A percentile compares a stretch with the other conserved stretches of the same genome.
Conservation (phyloP, 2,888 invertebrate genomes). For the Galeopsomyia nigrocyanea region DNA sequence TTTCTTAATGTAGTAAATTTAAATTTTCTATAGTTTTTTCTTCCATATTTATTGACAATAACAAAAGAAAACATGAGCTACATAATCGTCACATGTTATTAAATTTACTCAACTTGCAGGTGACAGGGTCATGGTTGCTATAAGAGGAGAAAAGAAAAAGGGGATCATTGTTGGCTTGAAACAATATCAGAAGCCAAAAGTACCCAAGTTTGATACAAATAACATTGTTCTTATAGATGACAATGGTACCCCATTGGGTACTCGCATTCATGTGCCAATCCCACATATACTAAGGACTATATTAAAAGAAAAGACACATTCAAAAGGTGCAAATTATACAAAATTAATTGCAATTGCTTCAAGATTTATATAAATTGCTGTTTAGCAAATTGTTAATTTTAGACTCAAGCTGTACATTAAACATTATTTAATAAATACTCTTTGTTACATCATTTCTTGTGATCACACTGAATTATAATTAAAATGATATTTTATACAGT, state of each 20-base stretch:
- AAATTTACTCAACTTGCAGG: constrained; percentile 70
- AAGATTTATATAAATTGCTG: constrained; percentile 79
- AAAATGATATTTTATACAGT: no score
- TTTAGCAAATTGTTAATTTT: constrained; percentile 5
- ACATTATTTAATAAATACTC: constrained; percentile 25
- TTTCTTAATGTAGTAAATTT: neutral
- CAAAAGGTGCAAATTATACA: constrained; percentile 91
- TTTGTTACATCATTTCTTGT: constrained; percentile 1
- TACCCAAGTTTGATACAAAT: constrained; percentile 94
- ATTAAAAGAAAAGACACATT: constrained; percentile 82
- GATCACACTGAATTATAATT: no score
- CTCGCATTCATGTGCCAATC: constrained; percentile 94
- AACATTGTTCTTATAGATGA: constrained; percentile 97
- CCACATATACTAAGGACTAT: constrained; percentile 90
- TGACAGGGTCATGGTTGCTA: constrained; percentile 91
- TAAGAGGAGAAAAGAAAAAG: constrained; percentile 95
- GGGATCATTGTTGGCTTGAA: constrained; percentile 91
- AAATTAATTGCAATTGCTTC: constrained; percentile 92
- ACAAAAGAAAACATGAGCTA: no score
- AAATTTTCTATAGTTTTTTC: neutral
- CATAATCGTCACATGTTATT: neutral
- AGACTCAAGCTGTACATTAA: constrained; percentile 18
- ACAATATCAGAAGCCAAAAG: constrained; percentile 82
- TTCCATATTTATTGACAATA: neutral
- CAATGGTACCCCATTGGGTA: constrained; percentile 94